phyloP scores from a whole-genome alignment of 2,797 vertebrate genomes.

The Squalus acanthias region DNA sequence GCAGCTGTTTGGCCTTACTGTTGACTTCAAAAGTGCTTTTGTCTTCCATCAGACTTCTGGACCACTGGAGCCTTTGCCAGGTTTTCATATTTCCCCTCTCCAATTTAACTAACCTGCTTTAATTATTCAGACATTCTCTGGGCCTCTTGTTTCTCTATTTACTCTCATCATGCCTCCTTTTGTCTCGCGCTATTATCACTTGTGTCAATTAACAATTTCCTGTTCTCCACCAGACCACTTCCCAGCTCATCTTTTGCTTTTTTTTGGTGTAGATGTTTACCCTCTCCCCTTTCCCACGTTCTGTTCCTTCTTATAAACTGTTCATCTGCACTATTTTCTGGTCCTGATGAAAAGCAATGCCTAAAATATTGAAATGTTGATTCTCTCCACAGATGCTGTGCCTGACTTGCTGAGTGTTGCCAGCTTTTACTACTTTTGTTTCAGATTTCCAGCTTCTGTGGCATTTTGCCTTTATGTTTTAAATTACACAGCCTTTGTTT shows the following conservation, averaged over 20 bases:
- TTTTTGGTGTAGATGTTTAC: no score
- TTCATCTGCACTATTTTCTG: background rate
- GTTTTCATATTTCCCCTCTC: background rate
- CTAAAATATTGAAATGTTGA: background rate
- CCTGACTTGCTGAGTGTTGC: background rate
- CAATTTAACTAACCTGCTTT: background rate
- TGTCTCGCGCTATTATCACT: background rate
- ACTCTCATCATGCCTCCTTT: background rate
- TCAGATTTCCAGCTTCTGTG: background rate
- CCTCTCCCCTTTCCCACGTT: background rate
- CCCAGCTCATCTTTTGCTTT: background rate
- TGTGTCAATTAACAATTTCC: background rate
- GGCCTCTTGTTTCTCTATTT: background rate
- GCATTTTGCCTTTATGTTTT: background rate
- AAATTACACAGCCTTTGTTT: background rate
- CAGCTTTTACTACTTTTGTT: background rate
- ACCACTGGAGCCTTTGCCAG: background rate
- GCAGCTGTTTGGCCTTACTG: background rate
- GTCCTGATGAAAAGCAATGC: conserved; percentile 4
- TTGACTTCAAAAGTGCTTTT: background rate
- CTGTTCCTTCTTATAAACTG: background rate
- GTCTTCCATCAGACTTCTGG: background rate
- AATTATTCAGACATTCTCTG: background rate
- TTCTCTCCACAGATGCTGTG: background rate
- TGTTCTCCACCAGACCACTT: background rate